Percentiles rank a stretch among this genome's conserved stretches.
These are phyloP conservation scores for Hypsopygia costalis DNA, from an alignment of 2,888 invertebrate genomes.

Conservation along the genomic window DNA sequence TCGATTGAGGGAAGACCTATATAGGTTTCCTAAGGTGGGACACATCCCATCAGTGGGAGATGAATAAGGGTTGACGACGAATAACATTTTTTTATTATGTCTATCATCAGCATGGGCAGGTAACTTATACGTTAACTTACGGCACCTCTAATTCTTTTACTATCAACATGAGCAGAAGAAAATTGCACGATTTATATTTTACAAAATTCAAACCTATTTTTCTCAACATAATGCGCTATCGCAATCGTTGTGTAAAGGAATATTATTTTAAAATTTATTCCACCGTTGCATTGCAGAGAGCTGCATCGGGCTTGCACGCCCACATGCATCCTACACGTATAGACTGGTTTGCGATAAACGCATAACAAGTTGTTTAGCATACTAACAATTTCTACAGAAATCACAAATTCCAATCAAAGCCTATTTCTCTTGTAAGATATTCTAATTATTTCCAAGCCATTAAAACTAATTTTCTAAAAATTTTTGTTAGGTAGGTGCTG, in stretches of 20 bases:
- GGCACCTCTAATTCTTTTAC: no score
- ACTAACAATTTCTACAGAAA: slow-evolving; percentile 45
- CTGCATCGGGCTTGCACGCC: slow-evolving; percentile 45
- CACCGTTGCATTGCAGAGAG: slow-evolving; percentile 50
- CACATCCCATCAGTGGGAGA: no score
- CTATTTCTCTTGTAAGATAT: slow-evolving; percentile 16
- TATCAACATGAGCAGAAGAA: no score
- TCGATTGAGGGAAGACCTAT: no score
- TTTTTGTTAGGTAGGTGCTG: background rate
- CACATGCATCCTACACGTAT: slow-evolving; percentile 29
- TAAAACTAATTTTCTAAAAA: background rate
- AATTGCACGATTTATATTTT: no score
- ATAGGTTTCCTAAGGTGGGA: no score
- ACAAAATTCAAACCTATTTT: background rate
- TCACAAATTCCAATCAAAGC: slow-evolving; percentile 51
- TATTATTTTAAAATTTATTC: slow-evolving; percentile 50
- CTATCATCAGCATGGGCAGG: no score
- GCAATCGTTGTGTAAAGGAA: slow-evolving; percentile 24
- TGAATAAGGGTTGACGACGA: no score
- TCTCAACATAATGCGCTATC: slow-evolving; percentile 10
- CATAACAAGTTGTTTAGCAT: slow-evolving; percentile 25
- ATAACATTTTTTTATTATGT: no score
- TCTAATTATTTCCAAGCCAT: slow-evolving; percentile 11
- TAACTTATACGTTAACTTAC: no score
- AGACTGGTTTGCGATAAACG: slow-evolving; percentile 50